These are phyloP conservation scores for Cichlasoma orientale DNA, from an alignment of 2,797 vertebrate species.

Conservation along the genomic window DNA sequence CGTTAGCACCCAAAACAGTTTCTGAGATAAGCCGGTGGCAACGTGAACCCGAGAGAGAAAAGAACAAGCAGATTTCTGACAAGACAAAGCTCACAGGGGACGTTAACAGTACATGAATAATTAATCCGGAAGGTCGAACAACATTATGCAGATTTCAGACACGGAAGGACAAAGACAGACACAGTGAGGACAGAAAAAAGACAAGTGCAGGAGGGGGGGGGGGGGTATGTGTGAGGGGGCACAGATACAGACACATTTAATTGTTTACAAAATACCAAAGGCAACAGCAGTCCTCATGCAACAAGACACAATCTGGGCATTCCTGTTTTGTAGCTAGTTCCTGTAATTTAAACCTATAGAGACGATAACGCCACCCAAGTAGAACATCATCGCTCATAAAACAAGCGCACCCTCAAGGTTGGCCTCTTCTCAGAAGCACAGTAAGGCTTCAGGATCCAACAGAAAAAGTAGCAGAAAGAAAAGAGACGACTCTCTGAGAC, in stretches of 20 bases:
- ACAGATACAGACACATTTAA: conserved; percentile 55
- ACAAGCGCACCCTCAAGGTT: conserved; percentile 37
- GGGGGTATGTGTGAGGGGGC: conserved; percentile 6
- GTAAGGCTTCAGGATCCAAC: conserved; percentile 75
- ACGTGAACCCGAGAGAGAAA: conserved; percentile 23
- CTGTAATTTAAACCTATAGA: not conserved
- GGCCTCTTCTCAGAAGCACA: conserved; percentile 65
- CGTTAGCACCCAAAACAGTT: conserved; percentile 4
- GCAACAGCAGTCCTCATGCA: conserved; percentile 75
- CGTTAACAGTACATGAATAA: conserved; percentile 53
- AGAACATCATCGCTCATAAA: conserved; percentile 38
- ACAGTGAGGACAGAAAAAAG: conserved; percentile 21
- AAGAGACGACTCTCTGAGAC: conserved; percentile 32
- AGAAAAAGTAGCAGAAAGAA: conserved; percentile 45
- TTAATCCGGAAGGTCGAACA: conserved; percentile 42
- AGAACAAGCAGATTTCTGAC: conserved; percentile 43
- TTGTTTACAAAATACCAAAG: conserved; percentile 69
- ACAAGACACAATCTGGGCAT: conserved; percentile 49
- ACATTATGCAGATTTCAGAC: conserved; percentile 67
- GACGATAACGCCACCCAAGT: conserved; percentile 28
- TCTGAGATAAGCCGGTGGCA: conserved; percentile 1
- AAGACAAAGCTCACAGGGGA: conserved; percentile 39
- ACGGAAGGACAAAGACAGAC: conserved; percentile 52
- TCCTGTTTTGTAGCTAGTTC: conserved; percentile 43
- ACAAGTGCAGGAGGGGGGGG: not conserved